Evolutionary conservation across 1,140 invertebrate species (phyloP).

Genomic region (Alviniconcha marisindica): DNA sequence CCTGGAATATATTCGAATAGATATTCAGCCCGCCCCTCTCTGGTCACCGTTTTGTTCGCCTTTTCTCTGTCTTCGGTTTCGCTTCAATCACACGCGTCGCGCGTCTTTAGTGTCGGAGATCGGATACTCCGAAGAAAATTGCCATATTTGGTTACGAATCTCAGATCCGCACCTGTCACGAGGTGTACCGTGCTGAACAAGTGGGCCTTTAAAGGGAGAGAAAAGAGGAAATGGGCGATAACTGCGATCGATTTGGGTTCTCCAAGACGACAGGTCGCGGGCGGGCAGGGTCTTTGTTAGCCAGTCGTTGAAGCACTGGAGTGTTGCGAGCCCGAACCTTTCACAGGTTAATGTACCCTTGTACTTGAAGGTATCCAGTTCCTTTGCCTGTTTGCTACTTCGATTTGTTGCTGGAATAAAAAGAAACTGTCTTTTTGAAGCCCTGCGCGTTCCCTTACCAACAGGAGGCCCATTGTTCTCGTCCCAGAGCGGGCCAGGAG

Average conservation of each 20-base stretch:
- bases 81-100: no score
- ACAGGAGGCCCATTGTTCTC: not conserved
- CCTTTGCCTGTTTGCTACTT: conserved; percentile 35
- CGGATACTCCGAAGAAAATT: no score
- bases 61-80: no score
- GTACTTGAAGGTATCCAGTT: conserved; percentile 27
- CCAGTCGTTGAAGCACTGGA: not conserved
- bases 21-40: no score
- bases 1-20: no score
- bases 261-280: conserved; percentile 27
- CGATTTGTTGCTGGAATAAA: conserved; percentile 33
- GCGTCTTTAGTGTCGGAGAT: no score
- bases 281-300: conserved; percentile 29
- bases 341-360: conserved; percentile 21
- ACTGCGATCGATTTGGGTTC: conserved; percentile 28
- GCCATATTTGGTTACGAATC: no score
- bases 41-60: no score
- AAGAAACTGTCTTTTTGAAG: conserved; percentile 27
- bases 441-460: not conserved
- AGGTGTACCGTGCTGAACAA: no score
- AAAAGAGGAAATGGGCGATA: conserved; percentile 27
- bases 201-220: not conserved
- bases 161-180: no score
- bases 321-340: conserved; percentile 20
- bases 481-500: not conserved